A percentile compares a stretch with the other conserved stretches of the same genome.
These are phyloP conservation scores for Lomographa bimaculata DNA, from an alignment of 2,888 invertebrate genomes.

Conservation along the genomic window DNA sequence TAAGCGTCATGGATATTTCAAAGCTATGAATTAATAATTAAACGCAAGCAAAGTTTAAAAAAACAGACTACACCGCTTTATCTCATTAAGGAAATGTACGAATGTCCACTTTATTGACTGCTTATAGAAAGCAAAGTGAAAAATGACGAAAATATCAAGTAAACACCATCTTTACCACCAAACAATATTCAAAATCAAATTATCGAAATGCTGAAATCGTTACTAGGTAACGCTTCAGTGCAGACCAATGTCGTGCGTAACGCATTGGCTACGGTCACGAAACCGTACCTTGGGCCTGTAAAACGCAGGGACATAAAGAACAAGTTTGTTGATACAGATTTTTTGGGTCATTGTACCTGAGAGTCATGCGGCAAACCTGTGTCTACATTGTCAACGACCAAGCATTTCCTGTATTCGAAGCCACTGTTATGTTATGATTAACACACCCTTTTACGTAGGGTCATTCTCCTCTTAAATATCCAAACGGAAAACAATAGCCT, in stretches of 20 bases:
- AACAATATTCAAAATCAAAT: slow-evolving; percentile 32
- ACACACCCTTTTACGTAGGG: slow-evolving; percentile 62
- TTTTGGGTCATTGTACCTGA: slow-evolving; percentile 51
- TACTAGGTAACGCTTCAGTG: slow-evolving; percentile 68
- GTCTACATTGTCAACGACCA: slow-evolving; percentile 48
- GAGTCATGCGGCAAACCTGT: slow-evolving; percentile 44
- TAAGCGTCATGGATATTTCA: no score
- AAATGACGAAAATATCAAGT: no score
- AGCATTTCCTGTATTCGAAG: slow-evolving; percentile 63
- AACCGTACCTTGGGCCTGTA: slow-evolving; percentile 37
- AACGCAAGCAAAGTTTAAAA: no score
- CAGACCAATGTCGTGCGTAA: slow-evolving; percentile 48
- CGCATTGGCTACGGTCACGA: slow-evolving; percentile 57
- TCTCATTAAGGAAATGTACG: no score
- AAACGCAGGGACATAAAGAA: slow-evolving; percentile 21
- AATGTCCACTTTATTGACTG: no score
- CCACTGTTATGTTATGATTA: slow-evolving; percentile 60
- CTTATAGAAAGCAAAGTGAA: no score
- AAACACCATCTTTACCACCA: no score
- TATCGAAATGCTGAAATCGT: slow-evolving; percentile 77
- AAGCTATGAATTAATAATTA: no score
- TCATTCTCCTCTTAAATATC: slow-evolving; percentile 67
- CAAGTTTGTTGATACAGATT: slow-evolving; percentile 31
- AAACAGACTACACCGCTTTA: no score
- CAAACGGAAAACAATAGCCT: slow-evolving; percentile 65